Percentiles rank a stretch among this genome's conserved stretches.
phyloP scores from a whole-genome alignment of 2,797 vertebrate species.

The Tamandua tetradactyla region DNA sequence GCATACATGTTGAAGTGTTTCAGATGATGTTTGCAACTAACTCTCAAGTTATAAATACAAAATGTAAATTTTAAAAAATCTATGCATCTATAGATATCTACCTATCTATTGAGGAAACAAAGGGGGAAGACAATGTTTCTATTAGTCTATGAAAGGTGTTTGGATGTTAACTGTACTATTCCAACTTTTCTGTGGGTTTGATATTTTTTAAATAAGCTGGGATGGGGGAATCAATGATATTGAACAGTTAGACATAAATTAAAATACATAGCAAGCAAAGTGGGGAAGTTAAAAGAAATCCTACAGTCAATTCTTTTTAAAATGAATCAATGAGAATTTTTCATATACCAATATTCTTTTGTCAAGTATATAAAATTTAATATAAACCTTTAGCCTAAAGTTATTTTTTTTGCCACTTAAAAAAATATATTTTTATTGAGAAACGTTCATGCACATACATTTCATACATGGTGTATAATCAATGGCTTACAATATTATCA shows the following conservation, averaged over 20 bases:
- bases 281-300: background rate
- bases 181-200: background rate
- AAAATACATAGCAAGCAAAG: background rate
- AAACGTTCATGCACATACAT: no score
- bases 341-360: background rate
- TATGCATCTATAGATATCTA: background rate
- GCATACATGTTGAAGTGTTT: background rate
- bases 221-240: background rate
- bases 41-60: constrained; percentile 18
- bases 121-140: background rate
- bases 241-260: background rate
- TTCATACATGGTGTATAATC: no score
- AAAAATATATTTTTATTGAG: no score
- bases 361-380: background rate
- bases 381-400: constrained; percentile 34
- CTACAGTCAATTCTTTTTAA: background rate
- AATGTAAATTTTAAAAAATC: background rate
- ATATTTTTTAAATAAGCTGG: background rate
- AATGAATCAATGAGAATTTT: background rate
- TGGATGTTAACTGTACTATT: background rate
- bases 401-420: no score
- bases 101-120: background rate
- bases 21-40: background rate
- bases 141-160: background rate
- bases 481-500: no score